Conservation (phyloP, 2,113 vertebrate species). For the Astatotilapia flaviijosephi region DNA sequence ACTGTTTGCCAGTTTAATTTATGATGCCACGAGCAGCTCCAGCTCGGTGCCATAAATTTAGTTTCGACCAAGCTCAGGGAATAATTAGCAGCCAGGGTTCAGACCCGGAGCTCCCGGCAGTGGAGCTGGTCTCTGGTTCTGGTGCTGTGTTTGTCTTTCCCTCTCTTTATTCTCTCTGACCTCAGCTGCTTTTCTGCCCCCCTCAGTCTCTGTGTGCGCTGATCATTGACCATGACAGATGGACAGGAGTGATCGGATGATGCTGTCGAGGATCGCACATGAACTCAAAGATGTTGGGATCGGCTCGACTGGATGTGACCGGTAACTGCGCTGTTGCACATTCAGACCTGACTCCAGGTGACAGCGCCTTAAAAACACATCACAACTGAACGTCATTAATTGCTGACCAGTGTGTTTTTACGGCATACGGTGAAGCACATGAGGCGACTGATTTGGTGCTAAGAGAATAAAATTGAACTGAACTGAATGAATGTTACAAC, state of each 20-base stretch:
- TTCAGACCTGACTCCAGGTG: not conserved
- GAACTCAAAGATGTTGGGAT: not conserved
- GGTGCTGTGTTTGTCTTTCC: conserved; percentile 22
- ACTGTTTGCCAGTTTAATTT: conserved; percentile 40
- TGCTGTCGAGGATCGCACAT: not conserved
- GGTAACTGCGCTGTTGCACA: not conserved
- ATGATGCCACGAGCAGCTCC: conserved; percentile 32
- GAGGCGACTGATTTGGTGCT: not conserved
- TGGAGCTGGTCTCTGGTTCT: conserved; percentile 4
- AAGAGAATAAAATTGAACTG: not conserved
- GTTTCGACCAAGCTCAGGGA: conserved; percentile 11
- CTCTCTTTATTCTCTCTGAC: not conserved
- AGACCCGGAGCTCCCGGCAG: conserved; percentile 15
- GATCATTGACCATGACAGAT: not conserved
- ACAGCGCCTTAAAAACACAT: not conserved
- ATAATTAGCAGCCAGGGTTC: conserved; percentile 53
- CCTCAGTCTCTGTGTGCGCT: not conserved
- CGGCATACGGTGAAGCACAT: not conserved
- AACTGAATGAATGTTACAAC: not conserved
- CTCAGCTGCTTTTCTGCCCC: not conserved
- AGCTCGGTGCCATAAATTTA: conserved; percentile 42
- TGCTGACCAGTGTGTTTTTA: not conserved
- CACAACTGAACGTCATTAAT: not conserved
- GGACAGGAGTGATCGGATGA: conserved; percentile 15
- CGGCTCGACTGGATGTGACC: not conserved